Evolutionary conservation across 2,888 invertebrate species (phyloP), one percentile per base, ranked within the genome.

Genomic region (Noctua fimbriata): DNA sequence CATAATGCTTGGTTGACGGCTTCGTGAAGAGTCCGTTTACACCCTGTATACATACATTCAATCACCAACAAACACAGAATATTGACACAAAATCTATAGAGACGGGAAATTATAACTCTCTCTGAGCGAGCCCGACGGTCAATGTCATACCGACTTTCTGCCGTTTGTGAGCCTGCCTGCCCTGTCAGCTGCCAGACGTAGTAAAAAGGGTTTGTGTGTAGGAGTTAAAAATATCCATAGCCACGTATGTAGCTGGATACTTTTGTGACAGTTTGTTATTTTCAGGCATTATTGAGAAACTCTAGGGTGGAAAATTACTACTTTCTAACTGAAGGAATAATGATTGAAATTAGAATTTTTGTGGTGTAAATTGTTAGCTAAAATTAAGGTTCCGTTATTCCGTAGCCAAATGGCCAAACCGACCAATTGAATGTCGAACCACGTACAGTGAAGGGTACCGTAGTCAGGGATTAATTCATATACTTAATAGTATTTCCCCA

Each of bases 151-250:
- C 7, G 36, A 47, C 70, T 52, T n/a, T 52, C 72, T 49, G 63
- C 44, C 60, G 73, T 66, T 73, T 44, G 72, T 81, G 71, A 69
- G 71, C 58, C 12, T 14, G 47, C 32, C 58, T 32, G 16, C 10
- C 28, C 81, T 83, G 83, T 85, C 83, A 85, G 32, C 81, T 83
- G 83, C 41, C 83, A 81, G 16, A 6, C 21, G 14, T 16, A 55
- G 72, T 83, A 85, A 83, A 76, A 85, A 83, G 85, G 83, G 83
- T 83, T 73, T 36, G 52, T 60, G 32, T 55, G 75, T 66, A 24
- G 69, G 36, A 85, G 69, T 73, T 65, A 69, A 81, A 83, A 81
- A 70, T 81, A 81, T 63, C 16, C 28, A 52, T 63, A 18, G 3
- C 18, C 52, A n/a, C 4, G 12, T 52, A 44, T 44, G 58, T 58